phyloP scores from a whole-genome alignment of 2,113 vertebrate species.

The Candoia aspera region DNA sequence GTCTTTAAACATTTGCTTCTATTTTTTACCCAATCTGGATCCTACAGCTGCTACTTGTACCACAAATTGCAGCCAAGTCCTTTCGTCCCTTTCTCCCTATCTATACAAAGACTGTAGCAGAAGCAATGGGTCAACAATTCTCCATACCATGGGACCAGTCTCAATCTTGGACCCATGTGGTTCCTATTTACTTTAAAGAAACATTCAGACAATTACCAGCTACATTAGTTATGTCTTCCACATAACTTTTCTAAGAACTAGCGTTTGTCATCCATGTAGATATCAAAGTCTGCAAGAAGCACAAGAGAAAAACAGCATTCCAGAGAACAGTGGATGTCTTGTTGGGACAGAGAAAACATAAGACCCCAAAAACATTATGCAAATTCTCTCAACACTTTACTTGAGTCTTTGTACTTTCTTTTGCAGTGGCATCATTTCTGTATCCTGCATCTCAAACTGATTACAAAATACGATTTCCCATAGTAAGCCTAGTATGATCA shows the following conservation, averaged over 20 bases:
- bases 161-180: neutral
- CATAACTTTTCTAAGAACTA: neutral
- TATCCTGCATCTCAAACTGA: neutral
- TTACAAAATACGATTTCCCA: slow-evolving; percentile 24
- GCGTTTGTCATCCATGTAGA: neutral
- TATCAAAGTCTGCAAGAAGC: neutral
- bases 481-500: neutral
- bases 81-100: neutral
- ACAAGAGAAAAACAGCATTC: slow-evolving; percentile 25
- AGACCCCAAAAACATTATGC: neutral
- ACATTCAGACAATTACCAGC: neutral
- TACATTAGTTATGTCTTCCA: neutral
- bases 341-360: fast-evolving
- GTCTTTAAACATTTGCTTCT: neutral
- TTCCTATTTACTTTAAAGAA: neutral
- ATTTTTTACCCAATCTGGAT: neutral
- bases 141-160: neutral
- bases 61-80: neutral
- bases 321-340: neutral
- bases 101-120: neutral
- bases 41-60: neutral
- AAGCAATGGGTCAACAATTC: neutral
- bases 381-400: neutral
- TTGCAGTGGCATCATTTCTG: neutral
- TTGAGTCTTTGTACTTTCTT: neutral